Evolutionary conservation across 1,140 invertebrate genomes (phyloP).

Genomic region (Aradophagus sp.): DNA sequence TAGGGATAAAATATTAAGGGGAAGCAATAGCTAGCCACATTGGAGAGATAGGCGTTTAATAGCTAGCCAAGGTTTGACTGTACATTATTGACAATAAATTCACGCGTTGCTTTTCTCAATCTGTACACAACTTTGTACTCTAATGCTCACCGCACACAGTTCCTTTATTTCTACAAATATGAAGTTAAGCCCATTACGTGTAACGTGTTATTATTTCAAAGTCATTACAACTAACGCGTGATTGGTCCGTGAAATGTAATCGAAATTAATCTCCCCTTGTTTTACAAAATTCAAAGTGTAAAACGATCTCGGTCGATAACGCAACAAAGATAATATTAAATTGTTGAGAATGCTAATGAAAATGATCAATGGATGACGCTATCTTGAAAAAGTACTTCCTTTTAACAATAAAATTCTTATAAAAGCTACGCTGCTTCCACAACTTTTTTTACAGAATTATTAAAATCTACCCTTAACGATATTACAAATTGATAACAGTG

Average conservation of each 20-base stretch:
- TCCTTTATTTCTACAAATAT: conserved; percentile 20
- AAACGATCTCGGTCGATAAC: background rate
- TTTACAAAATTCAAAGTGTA: no score
- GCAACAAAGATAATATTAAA: background rate
- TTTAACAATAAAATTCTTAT: conserved; percentile 5
- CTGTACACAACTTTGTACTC: conserved; percentile 52
- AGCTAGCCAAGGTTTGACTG: conserved; percentile 10
- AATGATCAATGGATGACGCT: background rate
- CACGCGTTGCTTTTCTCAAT: conserved; percentile 15
- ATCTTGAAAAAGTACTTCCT: conserved; percentile 1
- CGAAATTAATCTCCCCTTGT: no score
- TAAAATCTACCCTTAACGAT: conserved; percentile 16
- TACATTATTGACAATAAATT: conserved; percentile 20
- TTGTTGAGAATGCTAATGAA: no score
- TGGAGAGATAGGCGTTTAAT: no score
- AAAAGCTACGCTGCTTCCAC: conserved; percentile 13
- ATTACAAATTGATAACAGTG: conserved; percentile 7
- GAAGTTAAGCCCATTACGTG: conserved; percentile 8
- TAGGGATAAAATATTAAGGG: no score
- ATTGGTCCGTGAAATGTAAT: background rate
- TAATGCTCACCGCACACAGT: conserved; percentile 22
- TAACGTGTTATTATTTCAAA: conserved; percentile 28
- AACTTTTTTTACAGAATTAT: conserved; percentile 12
- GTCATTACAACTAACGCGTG: conserved; percentile 21
- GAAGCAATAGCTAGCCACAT: no score